A percentile compares a stretch with the other conserved stretches of the same genome.
These are phyloP conservation scores for Axinella damicornis DNA, from an alignment of 37 sponge, comb jelly and placozoan genomes.

Conservation along the genomic window DNA sequence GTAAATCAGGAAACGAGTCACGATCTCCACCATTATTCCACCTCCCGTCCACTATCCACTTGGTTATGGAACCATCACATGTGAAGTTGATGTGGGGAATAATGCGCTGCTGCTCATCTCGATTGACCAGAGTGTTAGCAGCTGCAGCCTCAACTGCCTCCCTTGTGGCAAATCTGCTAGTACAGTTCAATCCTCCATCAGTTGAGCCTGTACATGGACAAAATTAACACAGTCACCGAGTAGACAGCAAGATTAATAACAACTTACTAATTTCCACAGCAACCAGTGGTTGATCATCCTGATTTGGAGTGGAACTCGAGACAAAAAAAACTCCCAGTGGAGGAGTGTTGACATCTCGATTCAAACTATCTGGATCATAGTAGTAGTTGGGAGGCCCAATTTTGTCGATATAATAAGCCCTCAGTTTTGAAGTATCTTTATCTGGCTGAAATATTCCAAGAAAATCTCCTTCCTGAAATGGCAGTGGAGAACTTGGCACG, in stretches of 20 bases:
- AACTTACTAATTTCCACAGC: background rate
- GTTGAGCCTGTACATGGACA: too few species aligned
- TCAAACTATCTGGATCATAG: background rate
- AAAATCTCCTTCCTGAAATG: slow-evolving; percentile 1
- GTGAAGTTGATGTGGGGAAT: slow-evolving; percentile 28
- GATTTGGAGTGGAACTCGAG: background rate
- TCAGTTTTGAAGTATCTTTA: too few species aligned
- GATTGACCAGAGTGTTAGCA: too few species aligned
- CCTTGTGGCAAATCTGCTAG: too few species aligned
- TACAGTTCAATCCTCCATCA: too few species aligned
- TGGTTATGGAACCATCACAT: slow-evolving; percentile 18
- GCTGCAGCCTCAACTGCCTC: too few species aligned
- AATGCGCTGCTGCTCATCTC: background rate
- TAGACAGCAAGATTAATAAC: too few species aligned
- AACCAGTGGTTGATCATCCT: background rate
- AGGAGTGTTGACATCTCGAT: background rate
- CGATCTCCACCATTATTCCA: too few species aligned
- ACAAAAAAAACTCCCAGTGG: background rate
- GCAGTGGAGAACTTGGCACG: background rate
- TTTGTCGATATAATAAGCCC: background rate
- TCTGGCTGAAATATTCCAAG: slow-evolving; percentile 26
- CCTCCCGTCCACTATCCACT: slow-evolving; percentile 14
- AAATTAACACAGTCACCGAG: too few species aligned
- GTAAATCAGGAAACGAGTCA: slow-evolving; percentile 8
- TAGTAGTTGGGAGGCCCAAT: background rate